Base-by-base conservation (phyloP, 2,888 invertebrate genomes). In the Chydorus sphaericus region DNA sequence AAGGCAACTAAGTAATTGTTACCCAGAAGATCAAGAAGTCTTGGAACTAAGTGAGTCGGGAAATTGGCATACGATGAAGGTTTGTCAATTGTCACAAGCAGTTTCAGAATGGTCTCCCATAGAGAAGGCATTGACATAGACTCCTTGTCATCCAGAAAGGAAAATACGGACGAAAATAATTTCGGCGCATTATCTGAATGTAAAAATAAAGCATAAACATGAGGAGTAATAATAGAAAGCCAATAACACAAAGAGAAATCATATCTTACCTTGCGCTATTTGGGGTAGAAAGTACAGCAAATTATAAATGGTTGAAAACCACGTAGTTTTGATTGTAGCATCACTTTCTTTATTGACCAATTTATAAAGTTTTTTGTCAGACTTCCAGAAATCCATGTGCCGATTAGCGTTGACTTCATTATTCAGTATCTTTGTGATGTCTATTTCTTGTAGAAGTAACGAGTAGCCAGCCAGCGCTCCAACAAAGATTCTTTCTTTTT, bases 1-100 rank as follows among this genome's bases (percentile, higher is more conserved):
- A n/a, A n/a, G n/a, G n/a, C n/a, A n/a, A n/a, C n/a, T 71, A 83
- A 78, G 0, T 85, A 89, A 52, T 83, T 87, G 64, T 77, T 77
- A 60, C 76, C 76, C 39, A 87, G 66, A 38, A 83, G 70, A 50
- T 73, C 71, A 68, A 77, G 79, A n/a, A 88, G 66, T 69, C 83
- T 83, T 1, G 83, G 81, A 58, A 83, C 68, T 33, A 90, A 75
- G 2, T 81, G 72, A 66, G 87, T 88, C 59, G 82, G 81, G 51
- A 84, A 75, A 65, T 82, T 85, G 4, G 88, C 72, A 63, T 78
- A 75, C 38, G 71, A 70, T 73, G 80, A 79, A 77, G 84, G 85
- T 55, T 82, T 79, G 64, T 77, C 69, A 61, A 80, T 73, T 58
- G 72, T 74, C 48, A 74, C 72, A 62, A 82, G 74, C 50, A 79